These are phyloP conservation scores for Scaptomyza tumidula DNA, from an alignment of 2,888 invertebrate genomes.

Conservation along the genomic window DNA sequence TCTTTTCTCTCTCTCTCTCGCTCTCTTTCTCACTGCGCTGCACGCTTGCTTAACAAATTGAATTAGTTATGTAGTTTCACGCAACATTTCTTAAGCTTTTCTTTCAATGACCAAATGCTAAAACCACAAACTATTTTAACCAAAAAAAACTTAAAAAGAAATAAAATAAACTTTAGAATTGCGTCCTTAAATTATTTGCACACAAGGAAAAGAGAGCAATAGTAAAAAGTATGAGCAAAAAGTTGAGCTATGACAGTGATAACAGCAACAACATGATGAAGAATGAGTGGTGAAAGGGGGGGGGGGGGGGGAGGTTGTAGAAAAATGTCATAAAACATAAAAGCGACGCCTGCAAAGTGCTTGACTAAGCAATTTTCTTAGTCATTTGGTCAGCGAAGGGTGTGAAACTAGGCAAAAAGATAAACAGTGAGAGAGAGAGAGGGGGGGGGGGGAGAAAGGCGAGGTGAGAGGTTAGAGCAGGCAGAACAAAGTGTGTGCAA, in stretches of 20 bases:
- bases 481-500: constrained; percentile 29
- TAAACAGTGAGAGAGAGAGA: background rate
- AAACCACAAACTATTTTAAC: constrained; percentile 1
- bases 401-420: background rate
- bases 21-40: background rate
- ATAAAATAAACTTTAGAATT: background rate
- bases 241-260: constrained; percentile 41
- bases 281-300: background rate
- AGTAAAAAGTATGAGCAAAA: background rate
- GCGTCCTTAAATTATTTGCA: background rate
- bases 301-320: constrained; percentile 1
- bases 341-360: constrained; percentile 74
- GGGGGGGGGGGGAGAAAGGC: background rate
- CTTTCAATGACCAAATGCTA: background rate
- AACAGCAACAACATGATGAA: constrained; percentile 40
- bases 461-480: background rate
- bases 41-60: constrained; percentile 18
- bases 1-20: background rate
- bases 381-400: constrained; percentile 68
- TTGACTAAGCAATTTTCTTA: constrained; percentile 76
- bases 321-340: constrained; percentile 73
- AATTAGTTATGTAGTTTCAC: constrained; percentile 27
- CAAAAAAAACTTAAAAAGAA: background rate
- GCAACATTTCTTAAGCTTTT: constrained; percentile 20
- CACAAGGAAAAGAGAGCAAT: background rate